Conservation (phyloP, 2,113 vertebrate genomes). For the Trogon melanurus region DNA sequence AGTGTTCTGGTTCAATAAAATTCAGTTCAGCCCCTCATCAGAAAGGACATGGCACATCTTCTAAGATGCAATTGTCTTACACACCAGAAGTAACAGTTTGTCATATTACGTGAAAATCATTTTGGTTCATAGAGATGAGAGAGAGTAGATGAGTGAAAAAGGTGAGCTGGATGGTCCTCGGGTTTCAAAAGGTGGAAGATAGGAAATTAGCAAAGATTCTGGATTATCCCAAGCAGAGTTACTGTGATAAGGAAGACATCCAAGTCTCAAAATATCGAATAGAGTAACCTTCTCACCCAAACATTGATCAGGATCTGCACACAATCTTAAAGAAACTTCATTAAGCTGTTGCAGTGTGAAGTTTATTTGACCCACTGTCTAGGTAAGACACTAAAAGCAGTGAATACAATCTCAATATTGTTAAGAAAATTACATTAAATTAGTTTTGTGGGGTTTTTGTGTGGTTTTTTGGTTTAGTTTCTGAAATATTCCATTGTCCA, state of each 20-base stretch:
- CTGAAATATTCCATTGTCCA: background rate
- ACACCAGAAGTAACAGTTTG: background rate
- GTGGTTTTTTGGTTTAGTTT: background rate
- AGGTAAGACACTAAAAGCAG: background rate
- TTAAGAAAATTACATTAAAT: background rate
- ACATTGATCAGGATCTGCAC: background rate
- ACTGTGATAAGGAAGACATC: background rate
- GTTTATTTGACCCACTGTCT: background rate
- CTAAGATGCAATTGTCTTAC: background rate
- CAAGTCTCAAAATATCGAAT: background rate
- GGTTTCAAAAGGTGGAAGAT: background rate
- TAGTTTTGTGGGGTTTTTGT: too few species aligned
- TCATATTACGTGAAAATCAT: background rate
- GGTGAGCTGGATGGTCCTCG: background rate
- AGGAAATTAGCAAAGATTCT: background rate
- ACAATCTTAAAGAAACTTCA: background rate
- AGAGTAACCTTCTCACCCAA: background rate
- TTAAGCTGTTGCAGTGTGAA: background rate
- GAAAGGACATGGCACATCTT: background rate
- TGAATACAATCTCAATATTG: accelerated
- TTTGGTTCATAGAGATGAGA: background rate
- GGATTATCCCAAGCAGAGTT: background rate
- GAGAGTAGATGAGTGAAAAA: background rate
- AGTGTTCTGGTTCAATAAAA: background rate
- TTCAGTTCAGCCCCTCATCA: background rate